These are phyloP conservation scores for Grallaria varia DNA, from an alignment of 2,113 vertebrate genomes.

Conservation along the genomic window DNA sequence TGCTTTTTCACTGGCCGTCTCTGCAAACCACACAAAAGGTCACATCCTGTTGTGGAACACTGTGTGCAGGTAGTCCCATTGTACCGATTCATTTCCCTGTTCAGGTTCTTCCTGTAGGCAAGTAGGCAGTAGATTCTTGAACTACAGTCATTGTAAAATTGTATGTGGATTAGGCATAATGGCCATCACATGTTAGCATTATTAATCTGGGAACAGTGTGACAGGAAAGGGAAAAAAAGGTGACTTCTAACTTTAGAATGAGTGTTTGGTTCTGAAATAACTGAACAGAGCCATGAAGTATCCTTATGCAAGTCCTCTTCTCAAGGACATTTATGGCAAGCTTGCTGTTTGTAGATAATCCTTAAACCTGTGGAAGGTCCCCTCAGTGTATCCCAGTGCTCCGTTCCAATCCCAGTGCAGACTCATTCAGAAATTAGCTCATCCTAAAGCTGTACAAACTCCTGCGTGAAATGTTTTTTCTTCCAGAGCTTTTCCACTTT, in stretches of 20 bases:
- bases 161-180: background rate
- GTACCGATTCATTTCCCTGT: background rate
- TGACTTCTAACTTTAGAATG: background rate
- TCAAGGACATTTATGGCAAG: background rate
- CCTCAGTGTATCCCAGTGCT: background rate
- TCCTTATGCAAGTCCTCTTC: background rate
- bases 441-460: background rate
- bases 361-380: background rate
- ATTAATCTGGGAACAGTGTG: background rate
- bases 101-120: background rate
- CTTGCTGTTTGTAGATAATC: background rate
- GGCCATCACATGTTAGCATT: background rate
- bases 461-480: background rate
- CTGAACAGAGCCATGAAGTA: background rate
- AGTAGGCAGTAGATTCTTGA: background rate
- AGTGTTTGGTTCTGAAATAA: background rate
- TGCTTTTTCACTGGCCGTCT: conserved; percentile 79
- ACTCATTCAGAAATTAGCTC: background rate
- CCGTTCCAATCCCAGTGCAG: background rate
- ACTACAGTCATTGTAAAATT: background rate
- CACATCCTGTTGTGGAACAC: conserved; percentile 78
- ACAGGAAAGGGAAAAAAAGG: background rate
- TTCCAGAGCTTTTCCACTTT: background rate
- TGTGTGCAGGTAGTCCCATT: conserved; percentile 74
- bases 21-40: conserved; percentile 75